Percentiles rank a stretch among this genome's conserved stretches.
Conservation (phyloP, 2,113 vertebrate genomes). For the Petrocephalus microphthalmus region DNA sequence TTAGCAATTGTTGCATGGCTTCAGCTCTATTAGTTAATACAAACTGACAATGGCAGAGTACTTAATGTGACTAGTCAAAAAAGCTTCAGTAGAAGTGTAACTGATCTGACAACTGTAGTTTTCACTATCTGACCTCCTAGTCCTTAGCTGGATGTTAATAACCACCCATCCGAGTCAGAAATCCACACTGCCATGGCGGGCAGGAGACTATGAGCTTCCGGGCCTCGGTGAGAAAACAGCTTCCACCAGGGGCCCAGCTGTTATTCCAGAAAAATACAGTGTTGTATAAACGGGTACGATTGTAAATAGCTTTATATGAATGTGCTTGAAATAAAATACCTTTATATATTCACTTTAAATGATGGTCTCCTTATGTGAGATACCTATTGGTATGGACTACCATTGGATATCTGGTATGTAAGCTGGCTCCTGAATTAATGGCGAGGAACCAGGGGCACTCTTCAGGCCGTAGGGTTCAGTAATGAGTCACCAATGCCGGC, state of each 20-base stretch:
- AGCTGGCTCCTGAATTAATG: background rate
- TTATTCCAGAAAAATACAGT: background rate
- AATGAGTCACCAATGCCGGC: background rate
- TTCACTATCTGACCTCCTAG: slow-evolving; percentile 28
- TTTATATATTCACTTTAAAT: background rate
- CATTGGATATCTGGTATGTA: background rate
- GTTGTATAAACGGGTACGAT: background rate
- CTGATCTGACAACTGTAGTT: background rate
- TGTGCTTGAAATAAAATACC: background rate
- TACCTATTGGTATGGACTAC: background rate
- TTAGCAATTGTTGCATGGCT: background rate
- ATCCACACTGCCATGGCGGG: slow-evolving; percentile 58
- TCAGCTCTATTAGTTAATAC: background rate
- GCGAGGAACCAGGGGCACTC: background rate
- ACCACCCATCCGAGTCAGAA: slow-evolving; percentile 52
- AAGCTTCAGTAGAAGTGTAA: background rate
- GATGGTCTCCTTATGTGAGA: background rate
- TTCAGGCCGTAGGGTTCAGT: background rate
- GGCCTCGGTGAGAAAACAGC: background rate
- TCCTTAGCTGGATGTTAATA: slow-evolving; percentile 59
- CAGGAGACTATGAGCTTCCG: slow-evolving; percentile 46
- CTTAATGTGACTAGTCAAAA: background rate
- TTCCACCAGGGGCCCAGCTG: background rate
- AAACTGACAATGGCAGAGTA: background rate
- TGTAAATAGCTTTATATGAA: background rate